Base-by-base conservation (phyloP, 2,888 invertebrate genomes). In the Papilio elwesi region DNA sequence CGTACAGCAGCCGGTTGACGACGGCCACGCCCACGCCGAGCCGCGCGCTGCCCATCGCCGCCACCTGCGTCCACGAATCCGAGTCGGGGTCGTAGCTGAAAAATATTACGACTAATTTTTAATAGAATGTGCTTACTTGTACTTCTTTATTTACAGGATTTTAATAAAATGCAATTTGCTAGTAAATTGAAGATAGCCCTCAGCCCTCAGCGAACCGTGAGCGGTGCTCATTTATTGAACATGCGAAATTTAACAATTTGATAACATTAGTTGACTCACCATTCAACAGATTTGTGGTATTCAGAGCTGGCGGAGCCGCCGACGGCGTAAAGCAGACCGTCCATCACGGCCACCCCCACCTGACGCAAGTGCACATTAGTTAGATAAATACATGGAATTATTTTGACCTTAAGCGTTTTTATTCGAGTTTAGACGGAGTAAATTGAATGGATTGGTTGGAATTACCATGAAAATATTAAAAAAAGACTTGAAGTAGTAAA, bases 281-380 rank as follows among this genome's bases (percentile, higher is more conserved):
- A 97, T 95, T 98, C 98, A 4, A 98, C 98, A 74, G 97, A 96
- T 85, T 95, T 97, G 84, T 98, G 98, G 87, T 97, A 98, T 81
- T 96, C 96, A 6, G 96, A 95, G 26, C 97, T 97, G 9, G 97
- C 96, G 5, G 98, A 97, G 0, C 98, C 98, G 0, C 98, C 98
- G 0, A 98, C 97, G 6, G 98, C 98, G 85, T 98, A 98, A 72
- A 98, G 91, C 76, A 97, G 92, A 38, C 97, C 98, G 83, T 98
- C 98, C 96, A 98, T 97, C 11, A 98, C 98, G n/a, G 98, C 98
- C 6, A 98, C 98, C 9, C 98, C 98, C 26, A 98, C 95, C 94
- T 94, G 80, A 36, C 63, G 71, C 75, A 38, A 36, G 64, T 15
- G 55, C 64, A 13, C 4, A 51, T 53, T 49, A n/a, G 9, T 53